Evolutionary conservation across 1,140 invertebrate species (phyloP).

Genomic region (Batillaria attramentaria): DNA sequence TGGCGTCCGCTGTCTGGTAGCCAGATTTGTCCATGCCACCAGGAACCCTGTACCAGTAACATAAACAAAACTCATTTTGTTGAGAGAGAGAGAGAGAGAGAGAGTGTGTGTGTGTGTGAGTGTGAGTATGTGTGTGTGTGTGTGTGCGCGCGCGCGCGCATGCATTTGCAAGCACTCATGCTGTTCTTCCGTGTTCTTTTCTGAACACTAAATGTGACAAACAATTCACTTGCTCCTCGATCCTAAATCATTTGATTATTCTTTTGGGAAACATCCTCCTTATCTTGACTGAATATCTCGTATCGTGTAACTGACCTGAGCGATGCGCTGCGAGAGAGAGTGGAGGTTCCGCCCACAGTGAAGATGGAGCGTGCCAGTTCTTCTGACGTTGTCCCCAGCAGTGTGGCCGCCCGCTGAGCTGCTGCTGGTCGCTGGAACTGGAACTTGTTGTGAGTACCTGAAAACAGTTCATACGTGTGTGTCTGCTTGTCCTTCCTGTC

Average conservation of each 20-base stretch:
- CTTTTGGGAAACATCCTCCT: too few species aligned
- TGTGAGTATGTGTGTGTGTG: too few species aligned
- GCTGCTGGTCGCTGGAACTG: slow-evolving; percentile 88
- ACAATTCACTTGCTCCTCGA: too few species aligned
- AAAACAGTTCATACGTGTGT: background rate
- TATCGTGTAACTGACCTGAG: slow-evolving; percentile 46
- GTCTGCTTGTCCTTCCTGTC: too few species aligned
- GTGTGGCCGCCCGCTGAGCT: slow-evolving; percentile 85
- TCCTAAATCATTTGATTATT: too few species aligned
- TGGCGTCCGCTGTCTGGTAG: slow-evolving; percentile 70
- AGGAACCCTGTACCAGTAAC: slow-evolving; percentile 36
- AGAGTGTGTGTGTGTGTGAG: too few species aligned
- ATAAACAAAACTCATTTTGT: background rate
- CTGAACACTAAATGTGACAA: too few species aligned
- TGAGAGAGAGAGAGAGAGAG: too few species aligned
- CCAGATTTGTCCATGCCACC: slow-evolving; percentile 47
- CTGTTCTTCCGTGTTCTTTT: too few species aligned
- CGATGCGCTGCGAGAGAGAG: slow-evolving; percentile 55
- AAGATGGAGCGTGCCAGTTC: slow-evolving; percentile 86
- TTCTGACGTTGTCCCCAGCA: slow-evolving; percentile 87
- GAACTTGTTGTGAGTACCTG: slow-evolving; percentile 74
- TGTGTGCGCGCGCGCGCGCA: background rate
- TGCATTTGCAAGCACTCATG: background rate
- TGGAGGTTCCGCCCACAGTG: slow-evolving; percentile 56
- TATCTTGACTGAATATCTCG: too few species aligned